Evolutionary conservation across 2,888 invertebrate species (phyloP), one percentile per base, ranked within the genome.

Genomic region (Harmothoe impar): DNA sequence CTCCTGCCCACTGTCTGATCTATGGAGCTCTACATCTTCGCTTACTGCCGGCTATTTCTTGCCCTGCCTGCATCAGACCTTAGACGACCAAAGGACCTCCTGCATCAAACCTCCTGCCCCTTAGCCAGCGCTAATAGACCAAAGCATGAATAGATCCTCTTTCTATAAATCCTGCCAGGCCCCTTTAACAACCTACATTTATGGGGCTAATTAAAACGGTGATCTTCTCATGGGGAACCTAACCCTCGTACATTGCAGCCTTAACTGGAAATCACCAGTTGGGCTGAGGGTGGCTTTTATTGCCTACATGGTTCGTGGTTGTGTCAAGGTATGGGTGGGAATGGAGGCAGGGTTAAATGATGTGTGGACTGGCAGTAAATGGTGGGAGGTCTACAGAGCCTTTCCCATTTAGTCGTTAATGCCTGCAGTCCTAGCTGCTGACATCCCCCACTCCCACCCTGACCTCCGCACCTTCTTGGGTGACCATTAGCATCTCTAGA

Each of bases 331-430:
- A n/a, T 62, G 62, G 62, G n/a, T n/a, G 62, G 12, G 25, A 72
- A 72, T 29, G 72, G 72, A 25, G 29, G 72, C 72, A 72, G 72
- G 25, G 72, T 72, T 72, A 72, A 72, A 72, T 72, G 72, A 72
- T 72, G 72, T 72, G 72, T 72, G 72, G 72, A n/a, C 72, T 72
- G 72, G 72, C 72, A 72, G 72, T 72, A 72, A 72, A 72, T 72
- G 72, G 72, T 72, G 72, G 29, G 31, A 25, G 20, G 72, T 25
- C 29, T 25, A 29, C 72, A 15, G 72, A 72, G 72, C 72, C 29
- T 29, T n/a, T 25, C 31, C 72, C 72, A 72, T 72, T 72, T 29
- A 72, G 29, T 3, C 72, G 29, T 29, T 72, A 72, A 72, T 72
- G 72, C 3, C 72, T 15, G 15, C 62, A n/a, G 62, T n/a, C 15